Evolutionary conservation across 2,113 vertebrate species (phyloP).

Genomic region (Puntigrus tetrazona): DNA sequence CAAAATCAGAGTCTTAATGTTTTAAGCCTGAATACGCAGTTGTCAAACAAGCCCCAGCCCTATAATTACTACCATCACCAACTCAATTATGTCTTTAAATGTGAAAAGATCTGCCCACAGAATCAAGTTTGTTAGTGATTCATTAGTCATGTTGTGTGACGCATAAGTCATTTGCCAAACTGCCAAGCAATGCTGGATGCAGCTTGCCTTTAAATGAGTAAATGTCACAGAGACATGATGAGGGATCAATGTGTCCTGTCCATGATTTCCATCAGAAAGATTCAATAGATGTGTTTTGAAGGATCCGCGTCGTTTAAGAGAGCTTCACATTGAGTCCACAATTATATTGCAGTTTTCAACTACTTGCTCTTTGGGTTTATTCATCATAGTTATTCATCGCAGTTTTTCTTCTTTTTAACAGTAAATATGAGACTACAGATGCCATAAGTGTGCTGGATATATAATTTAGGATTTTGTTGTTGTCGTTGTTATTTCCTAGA

Average conservation of each 20-base stretch:
- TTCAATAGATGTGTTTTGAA: not conserved
- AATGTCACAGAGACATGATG: conserved; percentile 1
- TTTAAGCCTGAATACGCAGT: conserved; percentile 25
- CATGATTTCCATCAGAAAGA: conserved; percentile 4
- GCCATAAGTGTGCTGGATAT: not conserved
- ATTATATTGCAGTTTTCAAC: conserved; percentile 37
- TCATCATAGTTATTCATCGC: not conserved
- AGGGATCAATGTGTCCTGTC: not conserved
- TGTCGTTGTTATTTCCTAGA: not conserved
- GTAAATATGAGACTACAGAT: not conserved
- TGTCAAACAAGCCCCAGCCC: conserved; percentile 6
- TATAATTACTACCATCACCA: conserved; percentile 35
- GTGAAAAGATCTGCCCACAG: conserved; percentile 25
- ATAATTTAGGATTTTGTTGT: not conserved
- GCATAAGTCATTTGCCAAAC: not conserved
- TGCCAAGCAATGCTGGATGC: not conserved
- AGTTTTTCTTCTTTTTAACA: too few species aligned
- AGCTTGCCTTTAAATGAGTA: conserved; percentile 23
- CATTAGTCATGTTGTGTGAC: conserved; percentile 21
- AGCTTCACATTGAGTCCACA: conserved; percentile 8
- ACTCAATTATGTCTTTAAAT: conserved; percentile 24
- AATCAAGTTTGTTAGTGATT: conserved; percentile 20
- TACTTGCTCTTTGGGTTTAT: not conserved
- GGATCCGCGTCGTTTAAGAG: conserved; percentile 3
- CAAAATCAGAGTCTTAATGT: conserved; percentile 8